These are phyloP conservation scores for Pseudochirops corinnae DNA, from an alignment of 2,797 vertebrate species.

Conservation along the genomic window DNA sequence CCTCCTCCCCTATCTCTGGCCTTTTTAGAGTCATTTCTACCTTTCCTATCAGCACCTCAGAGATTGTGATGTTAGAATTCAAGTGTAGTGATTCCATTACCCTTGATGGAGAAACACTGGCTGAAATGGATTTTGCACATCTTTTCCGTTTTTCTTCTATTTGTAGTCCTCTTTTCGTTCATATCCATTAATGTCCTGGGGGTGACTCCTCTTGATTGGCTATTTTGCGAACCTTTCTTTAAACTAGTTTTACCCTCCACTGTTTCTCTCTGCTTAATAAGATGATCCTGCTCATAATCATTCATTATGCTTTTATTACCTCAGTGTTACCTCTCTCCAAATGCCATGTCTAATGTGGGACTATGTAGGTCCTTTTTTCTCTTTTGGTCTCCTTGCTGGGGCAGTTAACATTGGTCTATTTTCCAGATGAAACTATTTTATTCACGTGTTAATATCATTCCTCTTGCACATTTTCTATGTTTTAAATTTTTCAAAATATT, in stretches of 20 bases:
- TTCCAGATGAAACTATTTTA: neutral
- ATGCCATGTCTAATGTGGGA: neutral
- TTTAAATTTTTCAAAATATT: neutral
- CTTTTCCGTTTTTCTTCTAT: neutral
- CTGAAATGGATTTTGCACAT: neutral
- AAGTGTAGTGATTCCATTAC: neutral
- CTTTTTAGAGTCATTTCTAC: neutral
- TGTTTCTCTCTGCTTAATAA: neutral
- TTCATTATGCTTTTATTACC: neutral
- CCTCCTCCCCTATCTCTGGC: neutral
- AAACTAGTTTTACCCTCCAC: neutral
- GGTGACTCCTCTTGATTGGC: neutral
- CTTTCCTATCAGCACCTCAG: neutral
- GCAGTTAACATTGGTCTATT: neutral
- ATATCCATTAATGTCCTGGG: neutral
- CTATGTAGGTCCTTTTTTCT: neutral
- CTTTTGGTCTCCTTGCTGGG: neutral
- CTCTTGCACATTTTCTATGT: neutral
- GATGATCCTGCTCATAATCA: neutral
- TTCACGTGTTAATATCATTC: neutral
- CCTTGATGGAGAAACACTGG: neutral
- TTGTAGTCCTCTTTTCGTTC: neutral
- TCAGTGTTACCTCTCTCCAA: neutral
- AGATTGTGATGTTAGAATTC: neutral
- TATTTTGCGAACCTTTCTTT: neutral